Conservation (phyloP, 2,888 invertebrate genomes). For the Agonum fuliginosum region DNA sequence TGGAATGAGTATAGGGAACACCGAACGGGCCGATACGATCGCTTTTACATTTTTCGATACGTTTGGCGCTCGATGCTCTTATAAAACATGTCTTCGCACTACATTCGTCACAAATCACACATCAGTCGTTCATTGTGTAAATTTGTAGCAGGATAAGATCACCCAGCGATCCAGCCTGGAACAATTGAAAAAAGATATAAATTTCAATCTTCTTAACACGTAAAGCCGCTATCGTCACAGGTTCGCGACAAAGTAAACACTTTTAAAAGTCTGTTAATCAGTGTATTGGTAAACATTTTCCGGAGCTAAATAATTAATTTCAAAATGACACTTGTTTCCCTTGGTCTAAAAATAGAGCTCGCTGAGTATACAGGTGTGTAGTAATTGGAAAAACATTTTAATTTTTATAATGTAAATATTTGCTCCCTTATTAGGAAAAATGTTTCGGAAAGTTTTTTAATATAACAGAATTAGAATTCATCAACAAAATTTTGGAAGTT, state of each 20-base stretch:
- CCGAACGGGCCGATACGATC: slow-evolving; percentile 7
- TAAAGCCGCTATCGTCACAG: neutral
- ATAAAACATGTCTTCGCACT: slow-evolving; percentile 42
- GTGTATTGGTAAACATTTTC: slow-evolving; percentile 8
- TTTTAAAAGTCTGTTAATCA: neutral
- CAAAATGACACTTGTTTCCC: slow-evolving; percentile 8
- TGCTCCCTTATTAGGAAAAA: slow-evolving; percentile 12
- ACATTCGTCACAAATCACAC: slow-evolving; percentile 34
- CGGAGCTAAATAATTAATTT: slow-evolving; percentile 9
- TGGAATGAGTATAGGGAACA: neutral
- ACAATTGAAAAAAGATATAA: neutral
- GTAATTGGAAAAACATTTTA: slow-evolving; percentile 19
- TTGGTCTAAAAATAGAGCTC: slow-evolving; percentile 5
- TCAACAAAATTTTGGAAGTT: neutral
- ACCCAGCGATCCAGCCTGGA: neutral
- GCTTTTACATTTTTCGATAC: slow-evolving; percentile 39
- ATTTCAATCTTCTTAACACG: neutral
- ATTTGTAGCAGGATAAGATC: slow-evolving; percentile 19
- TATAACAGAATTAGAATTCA: slow-evolving; percentile 33
- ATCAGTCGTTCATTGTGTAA: slow-evolving; percentile 20
- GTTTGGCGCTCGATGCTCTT: slow-evolving; percentile 37
- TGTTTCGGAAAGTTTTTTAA: slow-evolving; percentile 26
- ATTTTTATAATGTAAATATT: slow-evolving; percentile 33
- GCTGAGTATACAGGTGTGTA: neutral
- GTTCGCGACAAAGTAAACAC: neutral